Percentiles rank a stretch among this genome's conserved stretches.
Conservation (phyloP, 1,140 invertebrate genomes). For the Panulirus ornatus region DNA sequence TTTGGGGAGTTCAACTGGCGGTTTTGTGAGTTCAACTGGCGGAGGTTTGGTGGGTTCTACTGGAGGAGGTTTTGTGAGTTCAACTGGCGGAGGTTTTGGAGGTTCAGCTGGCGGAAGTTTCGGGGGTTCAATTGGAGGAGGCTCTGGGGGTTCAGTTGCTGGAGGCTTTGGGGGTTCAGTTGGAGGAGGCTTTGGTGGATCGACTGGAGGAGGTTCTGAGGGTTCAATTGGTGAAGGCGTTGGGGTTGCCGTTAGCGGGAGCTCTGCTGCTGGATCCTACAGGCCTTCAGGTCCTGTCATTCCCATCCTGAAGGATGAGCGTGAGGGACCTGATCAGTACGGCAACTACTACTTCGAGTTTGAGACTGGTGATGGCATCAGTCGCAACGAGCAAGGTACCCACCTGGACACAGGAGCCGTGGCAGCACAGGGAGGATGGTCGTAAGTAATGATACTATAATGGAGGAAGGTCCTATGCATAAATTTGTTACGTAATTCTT, state of each 20-base stretch:
- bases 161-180: not conserved
- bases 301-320: constrained; percentile 46
- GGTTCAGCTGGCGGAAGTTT: not conserved
- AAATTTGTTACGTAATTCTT: not conserved
- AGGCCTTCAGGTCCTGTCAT: constrained; percentile 10
- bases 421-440: constrained; percentile 37
- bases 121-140: not conserved
- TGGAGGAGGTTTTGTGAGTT: not conserved
- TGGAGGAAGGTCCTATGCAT: not conserved
- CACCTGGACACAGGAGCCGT: constrained; percentile 49
- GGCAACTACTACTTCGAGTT: constrained; percentile 54
- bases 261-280: not conserved
- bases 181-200: not conserved
- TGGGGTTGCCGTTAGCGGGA: not conserved
- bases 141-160: not conserved
- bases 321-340: constrained; percentile 35
- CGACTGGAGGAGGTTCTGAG: not conserved
- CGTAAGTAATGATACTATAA: constrained; percentile 22
- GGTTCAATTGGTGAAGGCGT: not conserved
- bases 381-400: constrained; percentile 34
- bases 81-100: not conserved
- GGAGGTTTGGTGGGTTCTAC: not conserved
- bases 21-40: not conserved
- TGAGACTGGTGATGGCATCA: constrained; percentile 54
- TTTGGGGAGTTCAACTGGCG: not conserved